phyloP scores from a whole-genome alignment of 2,888 invertebrate species.

The Lithophane socia region DNA sequence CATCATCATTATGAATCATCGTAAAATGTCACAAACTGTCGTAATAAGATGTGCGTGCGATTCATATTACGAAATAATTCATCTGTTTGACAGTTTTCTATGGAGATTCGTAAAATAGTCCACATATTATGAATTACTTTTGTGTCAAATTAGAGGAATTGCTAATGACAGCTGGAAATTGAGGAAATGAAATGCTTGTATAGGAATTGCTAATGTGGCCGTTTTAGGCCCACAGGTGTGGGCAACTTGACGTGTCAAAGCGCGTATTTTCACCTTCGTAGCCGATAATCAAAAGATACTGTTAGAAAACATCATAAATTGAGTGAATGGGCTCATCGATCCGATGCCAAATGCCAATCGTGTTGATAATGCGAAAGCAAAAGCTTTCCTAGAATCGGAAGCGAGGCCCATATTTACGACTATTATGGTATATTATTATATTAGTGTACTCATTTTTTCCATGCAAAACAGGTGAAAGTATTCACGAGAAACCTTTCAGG shows the following conservation, averaged over 20 bases:
- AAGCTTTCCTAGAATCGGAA: conserved; percentile 37
- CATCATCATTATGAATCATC: no score
- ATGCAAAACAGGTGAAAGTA: conserved; percentile 5
- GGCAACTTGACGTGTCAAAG: background rate
- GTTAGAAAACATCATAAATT: background rate
- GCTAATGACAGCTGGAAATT: no score
- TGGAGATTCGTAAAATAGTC: no score
- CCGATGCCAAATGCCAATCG: conserved; percentile 28
- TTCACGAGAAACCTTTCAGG: conserved; percentile 9
- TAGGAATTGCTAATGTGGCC: no score
- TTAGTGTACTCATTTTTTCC: conserved; percentile 2
- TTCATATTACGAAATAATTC: no score
- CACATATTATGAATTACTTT: no score
- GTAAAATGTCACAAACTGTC: no score
- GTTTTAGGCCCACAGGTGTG: no score
- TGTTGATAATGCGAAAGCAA: conserved; percentile 27
- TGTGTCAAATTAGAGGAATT: no score
- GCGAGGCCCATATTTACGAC: conserved; percentile 1
- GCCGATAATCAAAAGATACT: background rate
- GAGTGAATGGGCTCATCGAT: conserved; percentile 12
- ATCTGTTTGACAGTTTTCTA: no score
- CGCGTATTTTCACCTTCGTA: background rate
- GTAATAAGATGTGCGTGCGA: no score
- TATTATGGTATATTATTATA: conserved; percentile 19
- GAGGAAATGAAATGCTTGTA: no score